phyloP scores from a whole-genome alignment of 2,888 invertebrate species.

The Drepanosiphum platanoidis region DNA sequence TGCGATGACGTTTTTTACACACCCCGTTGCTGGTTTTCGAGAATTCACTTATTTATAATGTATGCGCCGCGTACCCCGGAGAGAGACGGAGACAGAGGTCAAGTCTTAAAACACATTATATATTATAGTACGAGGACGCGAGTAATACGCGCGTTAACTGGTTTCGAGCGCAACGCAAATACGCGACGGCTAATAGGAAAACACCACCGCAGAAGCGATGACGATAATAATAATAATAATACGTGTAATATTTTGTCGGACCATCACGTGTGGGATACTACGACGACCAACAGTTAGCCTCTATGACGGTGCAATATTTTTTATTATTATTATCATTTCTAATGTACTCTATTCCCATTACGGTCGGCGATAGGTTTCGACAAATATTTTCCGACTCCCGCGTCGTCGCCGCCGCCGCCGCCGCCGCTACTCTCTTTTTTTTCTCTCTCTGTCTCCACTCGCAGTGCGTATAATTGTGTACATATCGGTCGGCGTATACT shows the following conservation, averaged over 20 bases:
- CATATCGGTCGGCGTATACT: too few relatives aligned
- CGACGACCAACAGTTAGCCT: background rate
- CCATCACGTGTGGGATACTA: too few relatives aligned
- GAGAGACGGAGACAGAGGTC: background rate
- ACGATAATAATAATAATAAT: constrained; percentile 39
- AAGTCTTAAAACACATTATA: background rate
- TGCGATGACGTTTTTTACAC: background rate
- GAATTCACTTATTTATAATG: background rate
- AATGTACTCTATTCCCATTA: constrained; percentile 45
- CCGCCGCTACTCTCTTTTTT: too few relatives aligned
- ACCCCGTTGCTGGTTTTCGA: background rate
- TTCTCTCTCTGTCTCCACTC: too few relatives aligned
- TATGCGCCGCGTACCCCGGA: background rate
- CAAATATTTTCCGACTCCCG: constrained; percentile 48
- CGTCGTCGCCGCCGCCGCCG: background rate
- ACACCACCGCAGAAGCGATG: constrained; percentile 19
- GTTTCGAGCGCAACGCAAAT: constrained; percentile 58
- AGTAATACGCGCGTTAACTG: background rate
- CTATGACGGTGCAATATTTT: constrained; percentile 51
- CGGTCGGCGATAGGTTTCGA: constrained; percentile 17
- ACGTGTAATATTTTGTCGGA: constrained; percentile 43
- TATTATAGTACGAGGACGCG: background rate
- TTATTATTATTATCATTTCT: constrained; percentile 22
- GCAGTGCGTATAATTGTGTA: too few relatives aligned
- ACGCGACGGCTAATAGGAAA: constrained; percentile 38